Percentiles rank a stretch among this genome's conserved stretches.
These are phyloP conservation scores for Tachuris rubrigastra DNA, from an alignment of 2,113 vertebrate genomes.

Conservation along the genomic window DNA sequence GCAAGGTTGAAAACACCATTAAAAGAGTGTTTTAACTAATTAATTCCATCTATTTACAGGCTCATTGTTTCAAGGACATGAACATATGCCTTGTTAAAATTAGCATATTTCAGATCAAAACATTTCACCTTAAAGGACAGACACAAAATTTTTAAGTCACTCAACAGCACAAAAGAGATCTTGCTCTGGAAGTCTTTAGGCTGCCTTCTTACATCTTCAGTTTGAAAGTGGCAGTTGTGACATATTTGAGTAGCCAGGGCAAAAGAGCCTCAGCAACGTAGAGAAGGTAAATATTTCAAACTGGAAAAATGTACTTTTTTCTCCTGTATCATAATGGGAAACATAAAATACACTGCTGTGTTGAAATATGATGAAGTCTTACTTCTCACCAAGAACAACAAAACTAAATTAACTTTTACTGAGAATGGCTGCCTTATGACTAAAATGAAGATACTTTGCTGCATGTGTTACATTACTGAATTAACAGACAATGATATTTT, in stretches of 20 bases:
- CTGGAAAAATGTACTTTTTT: neutral
- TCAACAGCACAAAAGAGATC: neutral
- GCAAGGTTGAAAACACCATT: neutral
- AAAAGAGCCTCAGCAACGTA: neutral
- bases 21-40: neutral
- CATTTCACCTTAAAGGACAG: neutral
- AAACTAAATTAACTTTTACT: neutral
- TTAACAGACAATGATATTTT: neutral
- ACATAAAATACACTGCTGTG: neutral
- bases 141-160: neutral
- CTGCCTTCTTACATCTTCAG: neutral
- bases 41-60: neutral
- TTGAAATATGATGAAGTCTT: neutral
- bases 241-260: neutral
- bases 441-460: neutral
- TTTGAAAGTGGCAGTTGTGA: neutral
- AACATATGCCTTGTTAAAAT: neutral
- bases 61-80: neutral
- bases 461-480: neutral
- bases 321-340: neutral
- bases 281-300: neutral
- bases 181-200: neutral
- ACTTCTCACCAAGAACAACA: neutral
- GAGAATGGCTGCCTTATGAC: neutral
- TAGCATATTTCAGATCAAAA: neutral